Conservation (phyloP, 2,797 vertebrate species). For the Masticophis lateralis region DNA sequence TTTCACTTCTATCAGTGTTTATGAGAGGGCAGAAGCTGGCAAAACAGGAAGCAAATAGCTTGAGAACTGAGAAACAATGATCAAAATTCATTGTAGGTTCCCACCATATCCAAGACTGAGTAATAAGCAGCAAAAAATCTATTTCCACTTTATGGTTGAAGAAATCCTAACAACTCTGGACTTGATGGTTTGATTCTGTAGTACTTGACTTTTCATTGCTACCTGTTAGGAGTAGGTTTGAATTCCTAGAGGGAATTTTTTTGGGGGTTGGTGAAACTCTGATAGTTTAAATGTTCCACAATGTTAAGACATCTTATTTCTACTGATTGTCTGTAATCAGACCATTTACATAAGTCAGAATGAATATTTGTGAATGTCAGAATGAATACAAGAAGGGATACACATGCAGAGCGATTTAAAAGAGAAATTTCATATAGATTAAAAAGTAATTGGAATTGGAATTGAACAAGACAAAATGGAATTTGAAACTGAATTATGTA, state of each 20-base stretch:
- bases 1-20: not conserved
- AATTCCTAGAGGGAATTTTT: not conserved
- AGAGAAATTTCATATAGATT: not conserved
- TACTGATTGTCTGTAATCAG: not conserved
- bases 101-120: not conserved
- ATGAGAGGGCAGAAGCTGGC: not conserved
- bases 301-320: not conserved
- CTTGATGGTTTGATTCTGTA: not conserved
- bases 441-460: not conserved
- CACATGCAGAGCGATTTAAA: not conserved
- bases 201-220: not conserved
- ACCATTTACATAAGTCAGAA: not conserved
- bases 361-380: not conserved
- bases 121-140: not conserved
- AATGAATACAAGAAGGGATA: not conserved
- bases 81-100: not conserved
- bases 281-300: not conserved
- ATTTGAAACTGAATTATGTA: not conserved
- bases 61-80: not conserved
- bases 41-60: not conserved
- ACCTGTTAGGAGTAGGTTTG: not conserved
- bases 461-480: not conserved
- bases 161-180: not conserved
- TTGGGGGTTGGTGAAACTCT: not conserved
- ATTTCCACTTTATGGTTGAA: not conserved